Conservation (phyloP, 2,797 vertebrate genomes). For the Nasua narica region DNA sequence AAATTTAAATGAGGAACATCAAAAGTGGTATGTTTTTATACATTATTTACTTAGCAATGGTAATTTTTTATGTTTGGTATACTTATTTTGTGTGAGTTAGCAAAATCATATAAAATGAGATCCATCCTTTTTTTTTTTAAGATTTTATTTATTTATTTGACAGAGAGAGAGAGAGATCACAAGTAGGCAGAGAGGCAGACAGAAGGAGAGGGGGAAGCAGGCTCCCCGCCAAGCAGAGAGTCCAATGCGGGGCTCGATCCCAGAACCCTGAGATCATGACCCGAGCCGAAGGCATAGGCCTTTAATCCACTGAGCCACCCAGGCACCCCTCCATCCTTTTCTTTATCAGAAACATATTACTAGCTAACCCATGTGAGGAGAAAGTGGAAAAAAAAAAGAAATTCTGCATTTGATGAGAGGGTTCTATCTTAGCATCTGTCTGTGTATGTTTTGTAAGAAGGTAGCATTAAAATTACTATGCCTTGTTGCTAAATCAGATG, state of each 20-base stretch:
- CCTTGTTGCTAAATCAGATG: not conserved
- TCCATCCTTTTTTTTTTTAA: not conserved
- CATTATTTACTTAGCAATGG: not conserved
- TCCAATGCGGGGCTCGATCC: too few species aligned
- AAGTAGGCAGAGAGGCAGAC: too few species aligned
- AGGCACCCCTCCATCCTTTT: not conserved
- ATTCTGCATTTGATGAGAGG: not conserved
- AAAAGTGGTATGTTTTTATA: not conserved
- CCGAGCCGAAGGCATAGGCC: too few species aligned
- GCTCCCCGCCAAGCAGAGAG: too few species aligned
- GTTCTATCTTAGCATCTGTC: not conserved
- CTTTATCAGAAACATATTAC: not conserved
- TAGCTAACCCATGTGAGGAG: not conserved
- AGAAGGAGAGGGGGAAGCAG: too few species aligned
- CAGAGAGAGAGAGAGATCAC: too few species aligned
- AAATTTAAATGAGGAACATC: slow-evolving; percentile 15
- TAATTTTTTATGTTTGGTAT: not conserved
- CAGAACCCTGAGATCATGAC: too few species aligned
- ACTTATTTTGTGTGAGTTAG: not conserved
- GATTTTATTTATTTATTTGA: too few species aligned
- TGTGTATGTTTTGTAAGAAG: not conserved
- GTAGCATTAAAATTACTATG: not conserved
- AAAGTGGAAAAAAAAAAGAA: not conserved
- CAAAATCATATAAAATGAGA: not conserved
- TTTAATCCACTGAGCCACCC: too few species aligned